phyloP scores from a whole-genome alignment of 2,797 vertebrate species.

The Spinibarbus caldwelli region DNA sequence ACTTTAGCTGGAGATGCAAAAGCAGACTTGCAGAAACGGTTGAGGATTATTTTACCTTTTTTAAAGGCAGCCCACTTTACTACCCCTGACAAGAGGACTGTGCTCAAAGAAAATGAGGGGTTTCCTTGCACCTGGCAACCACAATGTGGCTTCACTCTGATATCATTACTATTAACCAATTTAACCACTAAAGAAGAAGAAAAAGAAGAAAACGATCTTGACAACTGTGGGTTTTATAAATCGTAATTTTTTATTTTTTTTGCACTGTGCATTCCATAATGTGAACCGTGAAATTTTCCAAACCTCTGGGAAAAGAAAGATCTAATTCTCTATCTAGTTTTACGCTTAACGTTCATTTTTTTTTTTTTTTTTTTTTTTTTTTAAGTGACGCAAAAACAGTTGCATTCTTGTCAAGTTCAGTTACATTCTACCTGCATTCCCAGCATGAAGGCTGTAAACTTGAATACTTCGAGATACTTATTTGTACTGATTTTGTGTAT shows the following conservation, averaged over 20 bases:
- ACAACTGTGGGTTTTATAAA: slow-evolving; percentile 38
- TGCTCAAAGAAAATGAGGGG: slow-evolving; percentile 5
- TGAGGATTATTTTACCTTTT: slow-evolving; percentile 15
- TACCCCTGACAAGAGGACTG: slow-evolving; percentile 3
- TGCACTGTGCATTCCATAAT: slow-evolving; percentile 86
- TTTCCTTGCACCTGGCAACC: slow-evolving; percentile 43
- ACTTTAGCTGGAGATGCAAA: slow-evolving; percentile 8
- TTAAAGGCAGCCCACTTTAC: slow-evolving; percentile 23
- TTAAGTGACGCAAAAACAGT: slow-evolving; percentile 16
- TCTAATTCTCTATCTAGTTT: slow-evolving; percentile 67
- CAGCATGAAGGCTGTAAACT: slow-evolving; percentile 29
- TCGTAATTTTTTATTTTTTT: slow-evolving; percentile 64
- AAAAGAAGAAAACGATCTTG: slow-evolving; percentile 37
- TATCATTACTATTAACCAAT: slow-evolving; percentile 53
- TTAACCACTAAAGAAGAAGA: slow-evolving; percentile 65
- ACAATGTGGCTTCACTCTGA: slow-evolving; percentile 52
- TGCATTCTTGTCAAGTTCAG: slow-evolving; percentile 7
- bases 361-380: slow-evolving; percentile 16
- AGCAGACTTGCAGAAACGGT: not conserved
- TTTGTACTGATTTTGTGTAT: slow-evolving; percentile 30
- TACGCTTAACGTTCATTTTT: slow-evolving; percentile 42
- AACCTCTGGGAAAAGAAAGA: slow-evolving; percentile 71
- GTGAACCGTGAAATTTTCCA: slow-evolving; percentile 80
- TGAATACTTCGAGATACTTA: slow-evolving; percentile 19
- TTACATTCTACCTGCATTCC: slow-evolving; percentile 22